Evolutionary conservation across 2,797 vertebrate species (phyloP), one percentile per base, ranked within the genome.

Genomic region (Bufotes viridis): DNA sequence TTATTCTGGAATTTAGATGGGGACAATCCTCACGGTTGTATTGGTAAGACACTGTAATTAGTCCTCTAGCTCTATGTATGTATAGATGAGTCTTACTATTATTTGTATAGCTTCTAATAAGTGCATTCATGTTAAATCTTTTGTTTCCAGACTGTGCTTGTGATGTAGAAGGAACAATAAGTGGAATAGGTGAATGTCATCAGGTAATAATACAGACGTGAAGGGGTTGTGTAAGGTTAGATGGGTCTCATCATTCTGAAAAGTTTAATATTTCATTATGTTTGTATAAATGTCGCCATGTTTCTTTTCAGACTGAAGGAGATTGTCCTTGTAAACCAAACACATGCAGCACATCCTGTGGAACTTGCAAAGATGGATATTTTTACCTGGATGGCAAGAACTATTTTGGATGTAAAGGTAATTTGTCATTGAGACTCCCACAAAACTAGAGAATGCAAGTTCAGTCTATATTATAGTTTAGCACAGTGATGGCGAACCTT

Each of bases 361-460:
- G 94, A 88, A 94, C 93, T 18, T 99, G 98, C 55, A 94, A 96
- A 91, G 94, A 96, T 9, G 97, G 97, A 55, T 97, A 96, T 93
- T 98, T 96, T 91, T 92, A 94, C 91, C 91, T 97, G 20, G 94
- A 97, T 93, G 94, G 94, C 82, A 96, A 92, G 60, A 95, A 96
- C 90, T 99, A 98, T 91, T 97, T 98, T 92, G 98, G 98, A 42
- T 99, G 98, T 93, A 95, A 90, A 96, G 97, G 98, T 98, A 94
- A 92, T 90, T 24, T 78, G 11, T 6, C 20, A 14, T 55, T 53
- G 5, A 3, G 20, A 75, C 20, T n/a, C 15, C 9, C 11, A 51
- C 1, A 51, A 20, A n/a, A n/a, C 3, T 69, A 69, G 6, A 20
- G 24, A 29, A 69, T 17, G 13, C 3, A 17, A 72, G 15, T 42